Conservation (phyloP, 1,140 invertebrate genomes). For the Rhizoglyphus robini region DNA sequence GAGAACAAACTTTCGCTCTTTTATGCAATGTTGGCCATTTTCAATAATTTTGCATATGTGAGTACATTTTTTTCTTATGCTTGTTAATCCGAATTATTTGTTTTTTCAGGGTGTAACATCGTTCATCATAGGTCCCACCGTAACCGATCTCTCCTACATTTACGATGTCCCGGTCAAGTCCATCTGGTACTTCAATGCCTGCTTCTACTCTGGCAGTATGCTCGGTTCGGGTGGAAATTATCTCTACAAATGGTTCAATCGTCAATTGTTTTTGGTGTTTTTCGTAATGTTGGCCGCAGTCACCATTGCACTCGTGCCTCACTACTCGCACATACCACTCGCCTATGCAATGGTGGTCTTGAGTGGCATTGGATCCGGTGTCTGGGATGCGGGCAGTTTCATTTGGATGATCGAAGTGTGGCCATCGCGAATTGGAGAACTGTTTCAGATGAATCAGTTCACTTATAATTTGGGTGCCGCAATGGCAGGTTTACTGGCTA, state of each 20-base stretch:
- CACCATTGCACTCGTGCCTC: background rate
- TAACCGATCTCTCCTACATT: background rate
- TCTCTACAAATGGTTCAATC: background rate
- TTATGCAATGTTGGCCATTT: background rate
- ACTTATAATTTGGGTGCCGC: background rate
- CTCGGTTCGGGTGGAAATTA: background rate
- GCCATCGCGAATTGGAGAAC: background rate
- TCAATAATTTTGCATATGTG: background rate
- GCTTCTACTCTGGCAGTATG: background rate
- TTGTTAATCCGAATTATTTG: background rate
- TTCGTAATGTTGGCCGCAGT: background rate
- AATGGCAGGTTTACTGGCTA: background rate
- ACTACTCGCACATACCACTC: background rate
- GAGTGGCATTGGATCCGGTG: background rate
- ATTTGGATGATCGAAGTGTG: constrained; percentile 5
- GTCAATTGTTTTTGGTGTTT: background rate
- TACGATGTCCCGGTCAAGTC: background rate
- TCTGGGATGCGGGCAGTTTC: background rate
- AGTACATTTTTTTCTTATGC: background rate
- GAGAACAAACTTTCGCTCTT: background rate
- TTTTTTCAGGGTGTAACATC: background rate
- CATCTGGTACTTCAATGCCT: background rate
- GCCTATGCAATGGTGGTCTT: background rate
- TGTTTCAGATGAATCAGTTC: background rate
- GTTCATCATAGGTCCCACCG: background rate